Percentiles rank a stretch among this genome's conserved stretches.
phyloP scores from a whole-genome alignment of 2,888 invertebrate species.

The Plebejus anna region DNA sequence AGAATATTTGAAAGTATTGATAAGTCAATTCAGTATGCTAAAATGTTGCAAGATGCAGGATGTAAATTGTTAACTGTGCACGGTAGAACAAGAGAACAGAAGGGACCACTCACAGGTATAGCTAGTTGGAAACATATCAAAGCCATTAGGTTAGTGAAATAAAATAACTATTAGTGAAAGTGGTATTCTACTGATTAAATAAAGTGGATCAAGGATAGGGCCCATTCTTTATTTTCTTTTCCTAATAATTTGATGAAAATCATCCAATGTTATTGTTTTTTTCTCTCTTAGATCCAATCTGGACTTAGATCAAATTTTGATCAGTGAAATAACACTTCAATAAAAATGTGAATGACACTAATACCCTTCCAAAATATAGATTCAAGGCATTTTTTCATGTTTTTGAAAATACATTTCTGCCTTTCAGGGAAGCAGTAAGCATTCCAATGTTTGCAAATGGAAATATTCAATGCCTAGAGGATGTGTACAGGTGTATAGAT shows the following conservation, averaged over 20 bases:
- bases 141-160: conserved; percentile 86
- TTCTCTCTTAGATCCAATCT: too few species aligned
- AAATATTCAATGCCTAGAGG: conserved; percentile 94
- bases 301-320: too few species aligned
- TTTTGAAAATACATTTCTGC: background rate
- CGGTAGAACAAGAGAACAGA: conserved; percentile 96
- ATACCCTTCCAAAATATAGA: background rate
- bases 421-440: conserved; percentile 86
- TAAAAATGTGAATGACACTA: too few species aligned
- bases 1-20: conserved; percentile 92
- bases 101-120: conserved; percentile 96
- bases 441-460: conserved; percentile 99
- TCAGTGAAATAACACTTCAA: too few species aligned
- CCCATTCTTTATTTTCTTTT: background rate
- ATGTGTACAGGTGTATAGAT: conserved; percentile 90
- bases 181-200: background rate
- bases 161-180: background rate
- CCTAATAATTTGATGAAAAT: too few species aligned
- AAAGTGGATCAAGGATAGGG: background rate
- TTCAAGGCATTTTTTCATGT: background rate
- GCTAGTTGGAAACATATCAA: conserved; percentile 97
- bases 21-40: conserved; percentile 94
- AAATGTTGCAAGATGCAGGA: conserved; percentile 96
- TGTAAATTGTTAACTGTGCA: conserved; percentile 96
- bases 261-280: too few species aligned